These are phyloP conservation scores for Echiichthys vipera DNA, from an alignment of 2,797 vertebrate genomes.

Conservation along the genomic window DNA sequence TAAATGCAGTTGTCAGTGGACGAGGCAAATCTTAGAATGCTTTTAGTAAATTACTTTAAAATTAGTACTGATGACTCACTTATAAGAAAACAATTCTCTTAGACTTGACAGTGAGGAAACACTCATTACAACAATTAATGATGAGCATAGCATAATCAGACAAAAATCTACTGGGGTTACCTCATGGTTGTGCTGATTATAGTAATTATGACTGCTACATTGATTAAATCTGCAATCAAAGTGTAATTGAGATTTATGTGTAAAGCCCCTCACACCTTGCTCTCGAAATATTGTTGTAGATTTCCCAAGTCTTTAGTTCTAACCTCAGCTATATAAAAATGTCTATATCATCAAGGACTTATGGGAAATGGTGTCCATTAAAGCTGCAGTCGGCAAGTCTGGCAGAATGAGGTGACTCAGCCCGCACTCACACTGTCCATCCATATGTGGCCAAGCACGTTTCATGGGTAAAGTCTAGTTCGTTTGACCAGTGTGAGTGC, in stretches of 20 bases:
- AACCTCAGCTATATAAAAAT: neutral
- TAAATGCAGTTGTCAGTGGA: neutral
- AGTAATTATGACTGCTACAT: neutral
- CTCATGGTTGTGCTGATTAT: neutral
- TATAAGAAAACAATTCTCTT: neutral
- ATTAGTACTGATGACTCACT: slow-evolving; percentile 17
- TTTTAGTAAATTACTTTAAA: slow-evolving; percentile 17
- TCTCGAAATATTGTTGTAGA: too few species aligned
- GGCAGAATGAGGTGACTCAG: too few species aligned
- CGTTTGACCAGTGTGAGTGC: too few species aligned
- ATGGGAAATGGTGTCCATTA: neutral
- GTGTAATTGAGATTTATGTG: neutral
- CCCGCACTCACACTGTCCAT: too few species aligned
- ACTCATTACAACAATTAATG: slow-evolving; percentile 8
- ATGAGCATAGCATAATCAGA: slow-evolving; percentile 12
- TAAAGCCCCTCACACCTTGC: neutral
- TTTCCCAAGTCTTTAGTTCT: neutral
- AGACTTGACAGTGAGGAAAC: neutral
- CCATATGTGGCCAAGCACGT: too few species aligned
- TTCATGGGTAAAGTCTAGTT: too few species aligned
- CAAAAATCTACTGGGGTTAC: neutral
- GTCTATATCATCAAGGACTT: neutral
- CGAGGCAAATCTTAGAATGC: neutral
- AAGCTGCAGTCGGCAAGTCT: too few species aligned
- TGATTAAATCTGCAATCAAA: slow-evolving; percentile 16